phyloP scores from a whole-genome alignment of 30 jellyfish, hydroid and myxozoan species.

The Chironex yamaguchii region DNA sequence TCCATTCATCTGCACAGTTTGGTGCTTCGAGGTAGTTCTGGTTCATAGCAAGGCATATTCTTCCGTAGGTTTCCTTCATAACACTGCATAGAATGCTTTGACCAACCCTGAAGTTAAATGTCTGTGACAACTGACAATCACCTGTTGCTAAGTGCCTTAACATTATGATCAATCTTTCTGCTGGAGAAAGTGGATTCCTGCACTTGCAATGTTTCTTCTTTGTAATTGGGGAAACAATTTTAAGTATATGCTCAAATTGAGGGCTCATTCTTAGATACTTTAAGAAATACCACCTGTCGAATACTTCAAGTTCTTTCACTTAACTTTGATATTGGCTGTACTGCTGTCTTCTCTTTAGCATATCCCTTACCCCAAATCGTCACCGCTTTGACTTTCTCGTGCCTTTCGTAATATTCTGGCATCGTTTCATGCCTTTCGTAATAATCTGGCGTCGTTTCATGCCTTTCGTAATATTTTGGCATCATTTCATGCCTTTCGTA shows the following conservation, averaged over 20 bases:
- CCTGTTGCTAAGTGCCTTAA: constrained; percentile 70
- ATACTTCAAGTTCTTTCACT: neutral
- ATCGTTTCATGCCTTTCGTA: too few relatives aligned
- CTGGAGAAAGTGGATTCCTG: constrained; percentile 40
- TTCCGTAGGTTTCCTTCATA: constrained; percentile 59
- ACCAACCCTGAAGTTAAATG: constrained; percentile 60
- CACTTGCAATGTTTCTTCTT: constrained; percentile 51
- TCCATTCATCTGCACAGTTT: constrained; percentile 64
- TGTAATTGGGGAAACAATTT: constrained; percentile 38
- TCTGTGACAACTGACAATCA: constrained; percentile 55
- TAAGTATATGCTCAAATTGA: constrained; percentile 48
- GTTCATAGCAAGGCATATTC: constrained; percentile 36
- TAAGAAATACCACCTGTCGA: neutral
- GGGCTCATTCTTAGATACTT: constrained; percentile 67
- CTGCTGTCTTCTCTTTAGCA: neutral
- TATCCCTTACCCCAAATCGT: neutral
- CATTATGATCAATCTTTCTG: constrained; percentile 56
- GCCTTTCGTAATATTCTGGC: too few relatives aligned
- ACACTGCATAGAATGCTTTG: constrained; percentile 42
- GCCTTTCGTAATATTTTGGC: too few relatives aligned
- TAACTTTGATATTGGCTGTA: neutral
- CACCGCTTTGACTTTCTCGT: too few relatives aligned
- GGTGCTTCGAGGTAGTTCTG: constrained; percentile 23
- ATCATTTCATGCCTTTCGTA: too few relatives aligned
- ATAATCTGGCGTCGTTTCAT: too few relatives aligned